A percentile compares a stretch with the other conserved stretches of the same genome.
phyloP scores from a whole-genome alignment of 1,140 invertebrate genomes.

The Mesaphorura yosii region DNA sequence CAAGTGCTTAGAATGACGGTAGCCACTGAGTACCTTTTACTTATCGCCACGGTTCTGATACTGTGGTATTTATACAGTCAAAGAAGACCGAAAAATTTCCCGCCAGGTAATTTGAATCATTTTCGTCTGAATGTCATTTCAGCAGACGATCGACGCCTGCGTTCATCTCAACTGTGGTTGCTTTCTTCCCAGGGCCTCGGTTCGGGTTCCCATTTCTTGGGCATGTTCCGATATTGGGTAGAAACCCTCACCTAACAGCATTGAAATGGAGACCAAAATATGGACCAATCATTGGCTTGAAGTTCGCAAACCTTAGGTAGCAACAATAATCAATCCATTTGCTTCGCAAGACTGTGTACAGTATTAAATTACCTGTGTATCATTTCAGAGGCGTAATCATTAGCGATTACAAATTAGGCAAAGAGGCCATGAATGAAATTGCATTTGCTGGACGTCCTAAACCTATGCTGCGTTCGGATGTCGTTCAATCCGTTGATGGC shows the following conservation, averaged over 20 bases:
- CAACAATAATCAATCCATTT: no score
- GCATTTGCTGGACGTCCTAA: constrained; percentile 10
- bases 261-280: neutral
- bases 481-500: constrained; percentile 4
- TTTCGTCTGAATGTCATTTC: no score
- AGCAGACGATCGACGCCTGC: neutral
- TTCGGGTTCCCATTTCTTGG: neutral
- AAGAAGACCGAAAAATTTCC: neutral
- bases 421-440: neutral
- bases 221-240: neutral
- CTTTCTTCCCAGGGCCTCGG: neutral
- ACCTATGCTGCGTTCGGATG: neutral
- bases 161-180: neutral
- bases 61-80: no score
- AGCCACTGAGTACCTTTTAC: no score
- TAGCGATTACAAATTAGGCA: constrained; percentile 10
- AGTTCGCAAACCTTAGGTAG: no score
- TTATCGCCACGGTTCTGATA: no score
- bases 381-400: constrained; percentile 9
- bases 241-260: neutral
- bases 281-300: neutral
- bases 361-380: no score
- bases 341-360: no score
- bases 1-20: no score
- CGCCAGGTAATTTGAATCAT: constrained; percentile 5